phyloP scores from a whole-genome alignment of 2,888 invertebrate species.

The Lepidocyrtinus sp. region DNA sequence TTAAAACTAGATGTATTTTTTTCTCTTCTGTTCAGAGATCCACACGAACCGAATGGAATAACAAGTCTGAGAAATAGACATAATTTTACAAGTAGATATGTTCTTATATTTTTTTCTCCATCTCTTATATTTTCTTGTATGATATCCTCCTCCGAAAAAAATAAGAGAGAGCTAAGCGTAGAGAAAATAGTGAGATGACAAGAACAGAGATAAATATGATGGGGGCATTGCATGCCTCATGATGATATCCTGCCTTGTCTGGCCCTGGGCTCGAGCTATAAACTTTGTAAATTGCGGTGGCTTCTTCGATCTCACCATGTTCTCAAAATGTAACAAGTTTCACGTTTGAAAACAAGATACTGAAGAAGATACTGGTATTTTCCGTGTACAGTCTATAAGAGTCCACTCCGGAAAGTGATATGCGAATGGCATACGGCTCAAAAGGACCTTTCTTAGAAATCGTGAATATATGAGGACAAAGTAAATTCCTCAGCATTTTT shows the following conservation, averaged over 20 bases:
- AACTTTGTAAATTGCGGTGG: too few species aligned
- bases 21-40: too few species aligned
- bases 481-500: background rate
- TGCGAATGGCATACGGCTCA: background rate
- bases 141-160: background rate
- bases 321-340: background rate
- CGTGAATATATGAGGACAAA: background rate
- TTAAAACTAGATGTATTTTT: background rate
- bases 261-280: constrained; percentile 27
- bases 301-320: too few species aligned
- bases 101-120: background rate
- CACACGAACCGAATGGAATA: too few species aligned
- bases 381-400: too few species aligned
- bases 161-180: background rate
- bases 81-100: constrained; percentile 9
- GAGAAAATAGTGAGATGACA: background rate
- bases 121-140: background rate
- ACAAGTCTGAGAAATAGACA: too few species aligned
- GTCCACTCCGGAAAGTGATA: background rate
- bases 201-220: background rate
- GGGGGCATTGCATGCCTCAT: background rate
- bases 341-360: background rate
- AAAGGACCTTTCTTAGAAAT: background rate
- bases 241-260: constrained; percentile 23
- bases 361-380: background rate